Percentiles rank a stretch among this genome's conserved stretches.
Conservation (phyloP, 1,140 invertebrate species). For the Drosophila rhopaloa region DNA sequence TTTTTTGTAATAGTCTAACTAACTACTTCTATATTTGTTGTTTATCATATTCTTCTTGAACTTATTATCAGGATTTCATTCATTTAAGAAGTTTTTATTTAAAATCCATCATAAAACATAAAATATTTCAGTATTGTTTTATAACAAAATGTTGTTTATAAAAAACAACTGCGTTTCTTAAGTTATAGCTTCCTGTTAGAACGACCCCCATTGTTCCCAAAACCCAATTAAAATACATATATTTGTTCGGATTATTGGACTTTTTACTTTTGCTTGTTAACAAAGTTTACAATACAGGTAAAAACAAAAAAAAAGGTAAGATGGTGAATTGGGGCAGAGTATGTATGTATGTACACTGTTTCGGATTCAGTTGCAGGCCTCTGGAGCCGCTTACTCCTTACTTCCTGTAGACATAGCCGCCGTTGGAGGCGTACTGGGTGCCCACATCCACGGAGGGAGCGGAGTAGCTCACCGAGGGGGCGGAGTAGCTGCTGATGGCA, state of each 20-base stretch:
- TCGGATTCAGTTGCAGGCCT: slow-evolving; percentile 12
- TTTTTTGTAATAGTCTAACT: no score
- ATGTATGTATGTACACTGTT: slow-evolving; percentile 45
- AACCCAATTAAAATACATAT: background rate
- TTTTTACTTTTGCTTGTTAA: slow-evolving; percentile 18
- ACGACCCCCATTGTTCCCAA: background rate
- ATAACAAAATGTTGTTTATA: no score
- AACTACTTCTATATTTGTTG: no score
- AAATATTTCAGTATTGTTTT: no score
- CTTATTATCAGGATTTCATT: no score
- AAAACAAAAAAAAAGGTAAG: slow-evolving; percentile 38
- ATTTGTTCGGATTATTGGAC: slow-evolving; percentile 11
- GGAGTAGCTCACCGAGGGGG: slow-evolving; percentile 49
- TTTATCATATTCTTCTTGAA: no score
- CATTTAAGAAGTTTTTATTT: no score
- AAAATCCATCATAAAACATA: no score
- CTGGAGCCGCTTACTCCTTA: slow-evolving; percentile 27
- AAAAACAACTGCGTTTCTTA: no score
- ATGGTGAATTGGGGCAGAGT: slow-evolving; percentile 24
- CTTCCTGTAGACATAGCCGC: slow-evolving; percentile 82
- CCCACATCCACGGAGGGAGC: slow-evolving; percentile 67
- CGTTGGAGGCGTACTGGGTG: slow-evolving; percentile 81
- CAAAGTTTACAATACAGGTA: slow-evolving; percentile 23
- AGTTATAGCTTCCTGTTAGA: background rate
- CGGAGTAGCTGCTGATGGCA: slow-evolving; percentile 28